phyloP scores from a whole-genome alignment of 2,113 vertebrate genomes.

The human region GRCh38 chr18:2774001-2774500 shows the following conservation, averaged over 20 bases:
- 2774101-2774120: background rate
- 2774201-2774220: conserved; percentile 31
- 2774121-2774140: background rate
- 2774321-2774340: background rate
- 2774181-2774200: background rate
- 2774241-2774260: conserved; percentile 1
- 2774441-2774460: too few species aligned
- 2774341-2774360: background rate
- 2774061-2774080: background rate
- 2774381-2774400: background rate
- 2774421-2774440: too few species aligned
- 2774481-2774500: too few species aligned
- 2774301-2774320: background rate
- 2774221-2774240: background rate
- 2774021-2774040: background rate
- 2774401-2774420: too few species aligned
- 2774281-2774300: background rate
- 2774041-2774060: background rate
- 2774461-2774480: too few species aligned
- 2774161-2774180: background rate
- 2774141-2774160: background rate
- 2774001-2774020: background rate
- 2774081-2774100: background rate
- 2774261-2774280: background rate
- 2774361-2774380: background rate